phyloP scores from a whole-genome alignment of 30 jellyfish, hydroid and myxozoan species.

The Aurelia aurita region DNA sequence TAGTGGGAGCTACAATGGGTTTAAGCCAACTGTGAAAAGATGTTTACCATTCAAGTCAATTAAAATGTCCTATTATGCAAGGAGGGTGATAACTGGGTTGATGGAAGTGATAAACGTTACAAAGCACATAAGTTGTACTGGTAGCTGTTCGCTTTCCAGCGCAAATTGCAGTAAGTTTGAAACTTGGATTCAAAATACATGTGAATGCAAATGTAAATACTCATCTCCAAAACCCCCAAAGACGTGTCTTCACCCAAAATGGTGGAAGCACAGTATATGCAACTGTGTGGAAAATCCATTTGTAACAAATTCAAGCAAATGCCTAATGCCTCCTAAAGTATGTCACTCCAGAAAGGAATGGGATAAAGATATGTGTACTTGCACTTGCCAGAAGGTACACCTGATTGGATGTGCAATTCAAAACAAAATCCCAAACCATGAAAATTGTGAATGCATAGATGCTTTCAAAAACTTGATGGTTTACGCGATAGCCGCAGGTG shows the following conservation, averaged over 20 bases:
- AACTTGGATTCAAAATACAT: constrained; percentile 7
- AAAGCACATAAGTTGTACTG: constrained; percentile 25
- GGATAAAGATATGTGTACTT: constrained; percentile 25
- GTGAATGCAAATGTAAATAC: constrained; percentile 47
- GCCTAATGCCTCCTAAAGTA: constrained; percentile 7
- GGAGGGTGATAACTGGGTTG: neutral
- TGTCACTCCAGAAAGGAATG: constrained; percentile 53
- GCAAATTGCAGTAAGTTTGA: constrained; percentile 22
- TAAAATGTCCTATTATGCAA: neutral
- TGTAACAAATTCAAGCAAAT: no score
- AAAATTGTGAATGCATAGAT: constrained; percentile 46
- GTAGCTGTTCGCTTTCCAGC: neutral
- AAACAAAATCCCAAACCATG: constrained; percentile 4
- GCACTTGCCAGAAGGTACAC: constrained; percentile 37
- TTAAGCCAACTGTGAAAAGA: constrained; percentile 13
- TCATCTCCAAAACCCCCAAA: constrained; percentile 1
- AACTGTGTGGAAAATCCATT: no score
- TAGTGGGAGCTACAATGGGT: neutral
- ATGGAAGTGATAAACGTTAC: neutral
- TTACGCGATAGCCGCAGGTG: constrained; percentile 1
- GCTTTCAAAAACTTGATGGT: neutral
- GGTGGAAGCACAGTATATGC: constrained; percentile 32
- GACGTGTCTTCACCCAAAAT: constrained; percentile 25
- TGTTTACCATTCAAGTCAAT: neutral
- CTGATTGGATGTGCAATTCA: constrained; percentile 27